Evolutionary conservation across 2,113 vertebrate genomes (phyloP).

Genomic region (Halcyon malimbica): DNA sequence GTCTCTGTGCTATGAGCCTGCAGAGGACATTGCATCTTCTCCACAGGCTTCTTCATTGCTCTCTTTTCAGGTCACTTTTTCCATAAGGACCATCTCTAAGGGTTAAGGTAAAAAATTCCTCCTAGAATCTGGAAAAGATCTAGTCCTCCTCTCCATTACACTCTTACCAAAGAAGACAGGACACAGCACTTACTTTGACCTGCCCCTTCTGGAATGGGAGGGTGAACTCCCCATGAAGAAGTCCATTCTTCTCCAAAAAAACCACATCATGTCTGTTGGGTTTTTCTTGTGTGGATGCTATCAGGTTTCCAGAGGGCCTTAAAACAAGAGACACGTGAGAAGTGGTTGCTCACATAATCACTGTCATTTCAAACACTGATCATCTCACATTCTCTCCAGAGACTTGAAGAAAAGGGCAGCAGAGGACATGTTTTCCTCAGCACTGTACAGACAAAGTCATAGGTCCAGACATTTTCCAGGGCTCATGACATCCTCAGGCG

Average conservation of each 20-base stretch:
- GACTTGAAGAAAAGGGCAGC: background rate
- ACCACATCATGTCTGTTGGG: constrained; percentile 92
- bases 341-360: background rate
- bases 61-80: background rate
- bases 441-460: background rate
- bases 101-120: background rate
- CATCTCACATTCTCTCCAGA: background rate
- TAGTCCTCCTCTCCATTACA: background rate
- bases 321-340: constrained; percentile 7
- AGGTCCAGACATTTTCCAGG: background rate
- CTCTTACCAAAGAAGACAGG: background rate
- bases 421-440: background rate
- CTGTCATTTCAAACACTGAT: background rate
- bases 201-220: constrained; percentile 87
- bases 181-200: constrained; percentile 78
- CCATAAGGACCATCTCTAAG: background rate
- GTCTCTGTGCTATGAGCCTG: fast-evolving
- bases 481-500: background rate
- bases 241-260: constrained; percentile 97
- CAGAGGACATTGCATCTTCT: background rate
- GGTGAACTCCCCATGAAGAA: constrained; percentile 93
- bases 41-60: background rate
- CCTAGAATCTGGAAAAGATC: background rate
- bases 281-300: constrained; percentile 88
- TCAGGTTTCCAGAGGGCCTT: constrained; percentile 92